Conservation (phyloP, 2,797 vertebrate species). For the Sebastes reedi region DNA sequence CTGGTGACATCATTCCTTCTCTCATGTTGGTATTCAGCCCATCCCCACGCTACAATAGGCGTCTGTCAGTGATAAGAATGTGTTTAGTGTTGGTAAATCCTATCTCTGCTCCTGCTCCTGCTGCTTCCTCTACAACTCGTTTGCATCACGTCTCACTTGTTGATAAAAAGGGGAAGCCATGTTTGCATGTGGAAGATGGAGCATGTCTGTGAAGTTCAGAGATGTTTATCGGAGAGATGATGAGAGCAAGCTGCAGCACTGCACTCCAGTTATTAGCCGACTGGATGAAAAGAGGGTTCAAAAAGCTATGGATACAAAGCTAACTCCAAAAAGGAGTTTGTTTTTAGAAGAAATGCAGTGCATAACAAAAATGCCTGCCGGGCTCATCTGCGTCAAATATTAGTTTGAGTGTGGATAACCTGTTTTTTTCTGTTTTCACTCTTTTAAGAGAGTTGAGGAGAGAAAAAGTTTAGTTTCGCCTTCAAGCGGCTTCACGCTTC, state of each 20-base stretch:
- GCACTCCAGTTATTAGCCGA: neutral
- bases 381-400: constrained; percentile 38
- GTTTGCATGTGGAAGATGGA: constrained; percentile 48
- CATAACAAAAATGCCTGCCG: neutral
- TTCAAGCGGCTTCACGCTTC: neutral
- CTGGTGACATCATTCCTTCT: constrained; percentile 62
- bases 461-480: neutral
- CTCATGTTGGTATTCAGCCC: constrained; percentile 39
- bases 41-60: constrained; percentile 49
- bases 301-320: neutral
- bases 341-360: neutral
- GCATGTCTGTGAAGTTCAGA: constrained; percentile 28
- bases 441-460: neutral
- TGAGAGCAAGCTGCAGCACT: neutral
- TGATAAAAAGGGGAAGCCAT: constrained; percentile 30
- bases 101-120: constrained; percentile 45
- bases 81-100: constrained; percentile 36
- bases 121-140: constrained; percentile 57
- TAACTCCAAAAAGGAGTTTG: neutral
- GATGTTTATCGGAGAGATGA: constrained; percentile 40
- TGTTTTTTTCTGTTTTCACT: neutral
- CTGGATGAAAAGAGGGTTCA: neutral
- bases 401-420: constrained; percentile 12
- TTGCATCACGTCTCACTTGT: constrained; percentile 51
- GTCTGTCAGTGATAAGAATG: constrained; percentile 44